Evolutionary conservation across 2,888 invertebrate species (phyloP).

Genomic region (Metellina segmentata): DNA sequence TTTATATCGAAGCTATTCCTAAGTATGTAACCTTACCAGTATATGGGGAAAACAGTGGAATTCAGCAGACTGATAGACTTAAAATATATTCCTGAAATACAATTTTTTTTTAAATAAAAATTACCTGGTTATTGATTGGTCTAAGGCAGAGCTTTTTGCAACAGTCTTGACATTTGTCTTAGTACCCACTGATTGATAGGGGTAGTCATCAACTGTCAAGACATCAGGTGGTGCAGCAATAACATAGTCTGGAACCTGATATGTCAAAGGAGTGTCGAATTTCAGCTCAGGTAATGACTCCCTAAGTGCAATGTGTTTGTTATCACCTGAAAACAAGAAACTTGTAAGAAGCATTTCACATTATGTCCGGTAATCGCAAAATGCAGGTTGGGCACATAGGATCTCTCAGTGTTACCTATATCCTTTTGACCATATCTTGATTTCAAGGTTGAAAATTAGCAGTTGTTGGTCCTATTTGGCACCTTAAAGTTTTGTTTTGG

Average conservation of each 20-base stretch:
- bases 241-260: slow-evolving; percentile 76
- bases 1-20: too few relatives aligned
- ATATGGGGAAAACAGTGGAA: too few relatives aligned
- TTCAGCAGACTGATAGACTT: too few relatives aligned
- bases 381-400: too few relatives aligned
- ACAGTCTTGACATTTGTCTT: slow-evolving; percentile 10
- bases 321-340: slow-evolving; percentile 47
- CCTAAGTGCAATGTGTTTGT: slow-evolving; percentile 61
- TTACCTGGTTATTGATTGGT: slow-evolving; percentile 28
- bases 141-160: slow-evolving; percentile 14
- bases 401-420: too few relatives aligned
- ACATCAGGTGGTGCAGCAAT: slow-evolving; percentile 92
- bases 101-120: not conserved
- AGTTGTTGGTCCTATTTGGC: too few relatives aligned
- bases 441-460: too few relatives aligned
- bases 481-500: too few relatives aligned
- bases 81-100: not conserved
- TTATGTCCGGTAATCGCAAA: too few relatives aligned
- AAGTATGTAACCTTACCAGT: too few relatives aligned
- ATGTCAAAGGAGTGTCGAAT: slow-evolving; percentile 84
- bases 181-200: slow-evolving; percentile 78
- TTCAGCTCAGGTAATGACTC: slow-evolving; percentile 91
- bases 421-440: too few relatives aligned
- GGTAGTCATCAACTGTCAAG: slow-evolving; percentile 88
- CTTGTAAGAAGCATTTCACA: too few relatives aligned